Base-by-base conservation (phyloP, 2,888 invertebrate genomes). In the Phaonia tiefii region DNA sequence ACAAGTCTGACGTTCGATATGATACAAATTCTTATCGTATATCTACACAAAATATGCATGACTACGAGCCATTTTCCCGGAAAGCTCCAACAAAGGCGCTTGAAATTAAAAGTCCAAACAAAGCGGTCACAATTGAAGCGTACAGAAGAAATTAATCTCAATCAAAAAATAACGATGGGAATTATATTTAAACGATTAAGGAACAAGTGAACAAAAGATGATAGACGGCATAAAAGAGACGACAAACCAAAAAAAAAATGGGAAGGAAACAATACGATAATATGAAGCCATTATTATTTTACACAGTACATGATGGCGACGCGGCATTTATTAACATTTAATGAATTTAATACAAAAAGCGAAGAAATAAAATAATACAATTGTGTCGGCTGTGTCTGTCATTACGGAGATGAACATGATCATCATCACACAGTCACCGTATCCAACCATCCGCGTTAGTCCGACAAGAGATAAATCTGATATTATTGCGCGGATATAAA, bases 281-380 rank as follows among this genome's bases (percentile, higher is more conserved):
- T n/a, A n/a, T n/a, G n/a, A n/a, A n/a, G n/a, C n/a, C n/a, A n/a
- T n/a, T n/a, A n/a, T n/a, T n/a, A n/a, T n/a, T n/a, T n/a, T n/a
- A n/a, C n/a, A n/a, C n/a, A n/a, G n/a, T 49, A 49, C 49, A 49
- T 49, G 49, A 17, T 20, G 31, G 31, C 7, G 31, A 3, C n/a
- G 46, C 49, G 49, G 49, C 49, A 49, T 49, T 49, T 20, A 49
- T 49, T 49, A 20, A 20, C 20, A 49, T 49, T 49, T 20, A 15
- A 46, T 46, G n/a, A 46, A 46, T n/a, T 46, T 46, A 49, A 49
- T 49, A 17, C 3, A 10, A 49, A 49, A 49, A 8, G 4, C 31
- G 8, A 49, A 20, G 7, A 20, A 49, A 8, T 44, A 15, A n/a
- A 46, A 46, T 46, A 46, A 3, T 7, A 46, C 13, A 15, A 46